A percentile compares a stretch with the other conserved stretches of the same genome.
Evolutionary conservation across 2,888 invertebrate genomes (phyloP).

Genomic region (Hermaeophaga mercurialis): DNA sequence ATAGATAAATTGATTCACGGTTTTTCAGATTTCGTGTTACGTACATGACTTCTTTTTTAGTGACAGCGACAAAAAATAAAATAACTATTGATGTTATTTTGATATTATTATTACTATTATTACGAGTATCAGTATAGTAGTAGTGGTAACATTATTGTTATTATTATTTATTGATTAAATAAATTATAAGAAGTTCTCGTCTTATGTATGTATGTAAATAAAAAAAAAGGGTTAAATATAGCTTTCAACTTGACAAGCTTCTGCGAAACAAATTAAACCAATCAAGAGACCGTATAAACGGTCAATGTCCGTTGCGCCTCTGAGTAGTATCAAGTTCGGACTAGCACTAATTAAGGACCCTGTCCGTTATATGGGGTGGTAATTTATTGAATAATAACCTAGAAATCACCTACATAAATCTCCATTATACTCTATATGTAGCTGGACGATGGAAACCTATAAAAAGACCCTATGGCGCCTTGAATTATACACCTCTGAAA

Average conservation of each 20-base stretch:
- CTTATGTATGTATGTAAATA: too few species aligned
- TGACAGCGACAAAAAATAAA: too few species aligned
- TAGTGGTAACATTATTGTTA: too few species aligned
- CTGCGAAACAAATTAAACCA: conserved; percentile 56
- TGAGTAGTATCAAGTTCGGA: conserved; percentile 51
- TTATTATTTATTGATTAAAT: too few species aligned
- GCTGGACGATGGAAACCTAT: conserved; percentile 50
- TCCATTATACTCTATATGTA: conserved; percentile 54
- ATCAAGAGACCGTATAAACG: conserved; percentile 56
- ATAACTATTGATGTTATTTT: too few species aligned
- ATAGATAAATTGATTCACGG: too few species aligned
- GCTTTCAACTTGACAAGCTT: conserved; percentile 42
- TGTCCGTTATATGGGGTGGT: conserved; percentile 55
- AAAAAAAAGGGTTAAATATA: too few species aligned
- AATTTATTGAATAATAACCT: conserved; percentile 59
- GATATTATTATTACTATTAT: too few species aligned
- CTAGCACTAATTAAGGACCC: conserved; percentile 53
- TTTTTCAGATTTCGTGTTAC: too few species aligned
- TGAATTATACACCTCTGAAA: conserved; percentile 48
- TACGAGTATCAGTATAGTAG: too few species aligned
- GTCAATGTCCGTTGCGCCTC: conserved; percentile 49
- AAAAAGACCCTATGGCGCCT: conserved; percentile 51
- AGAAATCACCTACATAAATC: conserved; percentile 58
- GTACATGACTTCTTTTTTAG: too few species aligned
- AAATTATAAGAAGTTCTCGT: too few species aligned